Conservation (phyloP, 2,113 vertebrate genomes). For the Lontra canadensis region DNA sequence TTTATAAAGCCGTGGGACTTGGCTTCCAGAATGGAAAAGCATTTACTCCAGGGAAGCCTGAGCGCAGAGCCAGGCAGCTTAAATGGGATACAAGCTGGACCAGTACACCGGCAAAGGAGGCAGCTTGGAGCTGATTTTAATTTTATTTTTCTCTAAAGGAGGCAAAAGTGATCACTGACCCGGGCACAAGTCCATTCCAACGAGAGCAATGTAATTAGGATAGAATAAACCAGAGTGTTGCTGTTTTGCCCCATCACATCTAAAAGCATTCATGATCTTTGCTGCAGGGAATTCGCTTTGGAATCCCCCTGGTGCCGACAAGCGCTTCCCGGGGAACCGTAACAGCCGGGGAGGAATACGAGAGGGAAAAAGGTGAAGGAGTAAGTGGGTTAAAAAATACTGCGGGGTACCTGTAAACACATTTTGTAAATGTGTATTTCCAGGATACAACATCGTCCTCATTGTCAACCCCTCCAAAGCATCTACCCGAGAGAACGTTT, state of each 20-base stretch:
- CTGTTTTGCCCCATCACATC: background rate
- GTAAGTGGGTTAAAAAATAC: constrained; percentile 68
- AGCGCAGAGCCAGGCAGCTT: background rate
- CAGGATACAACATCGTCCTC: constrained; percentile 68
- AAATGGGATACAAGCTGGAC: background rate
- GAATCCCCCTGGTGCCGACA: background rate
- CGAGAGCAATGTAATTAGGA: constrained; percentile 42
- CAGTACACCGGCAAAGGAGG: accelerated
- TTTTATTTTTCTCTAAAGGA: constrained; percentile 8
- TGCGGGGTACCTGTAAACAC: constrained; percentile 64
- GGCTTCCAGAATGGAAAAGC: background rate
- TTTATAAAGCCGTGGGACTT: constrained; percentile 9
- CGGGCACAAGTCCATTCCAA: background rate
- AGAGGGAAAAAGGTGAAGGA: constrained; percentile 56
- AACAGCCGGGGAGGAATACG: constrained; percentile 32
- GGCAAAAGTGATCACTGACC: constrained; percentile 45
- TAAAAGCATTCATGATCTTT: constrained; percentile 18
- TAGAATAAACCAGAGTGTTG: background rate
- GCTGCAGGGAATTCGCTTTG: background rate
- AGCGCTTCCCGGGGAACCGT: constrained; percentile 54
- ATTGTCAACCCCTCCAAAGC: constrained; percentile 78
- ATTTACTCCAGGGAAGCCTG: background rate
- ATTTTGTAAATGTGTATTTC: constrained; percentile 64
- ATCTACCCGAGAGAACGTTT: constrained; percentile 81
- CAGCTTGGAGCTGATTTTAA: background rate